Conservation (phyloP, 2,888 invertebrate genomes). For the Prionchulus punctatus region DNA sequence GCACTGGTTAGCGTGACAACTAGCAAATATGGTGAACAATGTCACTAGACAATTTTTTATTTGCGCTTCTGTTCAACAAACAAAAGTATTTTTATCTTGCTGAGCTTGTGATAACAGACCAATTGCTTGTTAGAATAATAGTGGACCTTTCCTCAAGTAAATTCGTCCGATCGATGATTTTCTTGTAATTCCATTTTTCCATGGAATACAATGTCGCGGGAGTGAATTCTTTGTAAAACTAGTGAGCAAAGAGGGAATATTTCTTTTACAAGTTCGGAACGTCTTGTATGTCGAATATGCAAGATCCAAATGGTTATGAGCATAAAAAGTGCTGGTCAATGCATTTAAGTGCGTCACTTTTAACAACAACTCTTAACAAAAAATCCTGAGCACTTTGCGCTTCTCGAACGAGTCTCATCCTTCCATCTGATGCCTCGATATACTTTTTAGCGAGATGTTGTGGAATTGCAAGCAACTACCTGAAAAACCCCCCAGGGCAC, state of each 20-base stretch:
- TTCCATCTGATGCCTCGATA: neutral
- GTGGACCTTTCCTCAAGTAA: neutral
- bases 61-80: no score
- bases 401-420: neutral
- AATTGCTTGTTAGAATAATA: neutral
- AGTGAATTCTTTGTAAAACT: conserved; percentile 1
- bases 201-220: neutral
- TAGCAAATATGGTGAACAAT: no score
- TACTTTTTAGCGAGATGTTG: neutral
- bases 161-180: neutral
- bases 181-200: conserved; percentile 2
- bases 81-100: neutral
- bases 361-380: neutral
- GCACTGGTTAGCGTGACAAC: no score
- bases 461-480: neutral
- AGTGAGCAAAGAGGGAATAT: neutral
- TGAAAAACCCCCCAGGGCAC: conserved; percentile 4
- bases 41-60: no score
- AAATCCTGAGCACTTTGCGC: no score
- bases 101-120: neutral
- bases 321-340: no score
- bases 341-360: no score
- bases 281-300: neutral
- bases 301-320: no score
- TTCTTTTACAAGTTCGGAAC: neutral